Base-by-base conservation (phyloP, 2,113 vertebrate species). In the Clarias batrachus region DNA sequence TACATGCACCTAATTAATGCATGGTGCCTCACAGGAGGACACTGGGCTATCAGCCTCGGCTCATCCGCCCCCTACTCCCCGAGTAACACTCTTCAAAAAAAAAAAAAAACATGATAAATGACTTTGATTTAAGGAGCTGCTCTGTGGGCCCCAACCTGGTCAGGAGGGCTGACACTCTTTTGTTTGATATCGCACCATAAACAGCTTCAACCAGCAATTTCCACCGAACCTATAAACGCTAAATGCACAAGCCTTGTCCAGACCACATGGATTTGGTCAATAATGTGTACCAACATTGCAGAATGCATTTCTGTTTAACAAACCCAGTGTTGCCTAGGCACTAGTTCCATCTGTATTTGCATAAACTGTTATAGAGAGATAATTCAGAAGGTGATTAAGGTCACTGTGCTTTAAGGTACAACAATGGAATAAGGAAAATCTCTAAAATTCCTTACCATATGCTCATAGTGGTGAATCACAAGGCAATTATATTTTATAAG, bases 1-100 rank as follows among this genome's bases (percentile, higher is more conserved):
- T 91, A 90, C 92, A 93, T 94, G 92, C 91, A 91, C 89, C 93
- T 93, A 93, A 95, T 96, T 95, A 96, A 95, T 95, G 94, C 93
- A 93, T 90, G 84, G 89, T 90, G 83, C 87, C 59, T 92, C 92
- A 91, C 91, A 91, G 91, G 89, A 88, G 91, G 93, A 93, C 94
- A 93, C 90, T 91, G 81, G 92, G 92, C 94, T 91, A 89, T 90
- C 91, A 91, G 88, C 88, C 66, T 89, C 87, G 80, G 76, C 85
- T 27, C 37, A 23, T 63, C 60, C 59, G 56, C 79, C 86, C 41
- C 60, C 62, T 82, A 77, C 82, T 74, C 62, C 65, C 77, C 52
- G 70, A 86, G 65, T 83, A 70, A 78, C 73, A 60, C 57, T 82
- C 60, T 74, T 66, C 77, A 70, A 87, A 89, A 93, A 48, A 48